Base-by-base conservation (phyloP, 2,888 invertebrate genomes). In the Callinectes sapidus region DNA sequence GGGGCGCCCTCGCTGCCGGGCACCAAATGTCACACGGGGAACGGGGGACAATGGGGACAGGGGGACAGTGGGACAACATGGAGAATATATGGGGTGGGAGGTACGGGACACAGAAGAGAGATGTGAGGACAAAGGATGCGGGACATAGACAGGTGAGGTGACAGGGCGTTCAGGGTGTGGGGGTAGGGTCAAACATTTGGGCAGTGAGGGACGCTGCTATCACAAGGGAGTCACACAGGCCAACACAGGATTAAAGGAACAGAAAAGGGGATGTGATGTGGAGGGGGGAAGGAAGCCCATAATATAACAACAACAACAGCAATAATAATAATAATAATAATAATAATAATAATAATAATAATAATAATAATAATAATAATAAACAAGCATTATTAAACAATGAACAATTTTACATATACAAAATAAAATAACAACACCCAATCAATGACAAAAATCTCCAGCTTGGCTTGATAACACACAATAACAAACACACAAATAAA, bases 1-100 rank as follows among this genome's bases (percentile, higher is more conserved):
- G 93, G 92, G 85, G 91, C 93, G 39, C 94, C 94, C 92, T 94
- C 94, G 89, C 93, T 94, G 89, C 16, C 87, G 77, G 48, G 89
- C 35, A 81, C 28, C 90, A 81, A 54, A 88, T 16, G 48, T 55
- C 55, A 88, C 32, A 32, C 16, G 86, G 90, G 71, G 18, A 55
- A 85, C 61, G 91, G 39, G 66, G 71, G 1, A 90, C 32, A 48
- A 39, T 35, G 87, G 71, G 87, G 90, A 23, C 42, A 39, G 10
- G 18, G 88, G 54, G 28, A 16, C 16, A 23, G n/a, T n/a, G 10
- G 18, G 88, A n/a, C 10, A 23, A 71, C 13, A 42, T 3, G n/a
- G 71, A 18, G 28, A 8, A 32, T n/a, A 71, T 16, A 66, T n/a
- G 88, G 55, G 32, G 42, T n/a, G 55, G 61, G 32, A 16, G 81